A percentile compares a stretch with the other conserved stretches of the same genome.
Conservation (phyloP, 35 echinoderm and acorn worm species). For the Heliocidaris tuberculata region DNA sequence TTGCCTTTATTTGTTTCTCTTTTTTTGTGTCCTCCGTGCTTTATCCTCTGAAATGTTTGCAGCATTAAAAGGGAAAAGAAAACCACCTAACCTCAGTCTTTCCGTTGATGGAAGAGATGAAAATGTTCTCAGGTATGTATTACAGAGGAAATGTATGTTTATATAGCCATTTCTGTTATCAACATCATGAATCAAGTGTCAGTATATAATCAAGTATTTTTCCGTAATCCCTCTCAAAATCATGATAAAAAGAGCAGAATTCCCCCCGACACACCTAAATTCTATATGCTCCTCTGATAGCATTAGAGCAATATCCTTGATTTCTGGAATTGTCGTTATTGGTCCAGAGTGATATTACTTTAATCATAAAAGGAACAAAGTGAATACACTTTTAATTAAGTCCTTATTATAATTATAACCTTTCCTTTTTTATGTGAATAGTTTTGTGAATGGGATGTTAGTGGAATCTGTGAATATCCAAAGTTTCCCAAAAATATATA, state of each 20-base stretch:
- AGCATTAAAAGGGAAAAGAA: background rate
- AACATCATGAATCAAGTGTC: background rate
- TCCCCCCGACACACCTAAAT: background rate
- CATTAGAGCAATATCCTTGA: background rate
- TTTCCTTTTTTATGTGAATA: background rate
- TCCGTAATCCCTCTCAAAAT: background rate
- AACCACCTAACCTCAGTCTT: constrained; percentile 29
- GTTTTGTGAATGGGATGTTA: background rate
- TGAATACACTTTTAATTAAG: background rate
- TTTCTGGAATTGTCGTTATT: background rate
- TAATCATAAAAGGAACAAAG: background rate
- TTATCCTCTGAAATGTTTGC: background rate
- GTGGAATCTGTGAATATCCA: background rate
- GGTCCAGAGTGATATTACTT: background rate
- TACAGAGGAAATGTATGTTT: background rate
- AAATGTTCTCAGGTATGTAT: constrained; percentile 19
- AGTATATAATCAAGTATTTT: background rate
- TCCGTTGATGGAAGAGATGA: constrained; percentile 21
- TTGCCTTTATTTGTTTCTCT: background rate
- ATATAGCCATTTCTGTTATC: background rate
- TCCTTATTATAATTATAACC: background rate
- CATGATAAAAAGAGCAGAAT: background rate
- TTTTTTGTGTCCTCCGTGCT: background rate
- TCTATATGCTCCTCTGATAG: background rate
- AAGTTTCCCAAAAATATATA: background rate